Conservation (phyloP, 2,888 invertebrate species). For the Tipula unca region DNA sequence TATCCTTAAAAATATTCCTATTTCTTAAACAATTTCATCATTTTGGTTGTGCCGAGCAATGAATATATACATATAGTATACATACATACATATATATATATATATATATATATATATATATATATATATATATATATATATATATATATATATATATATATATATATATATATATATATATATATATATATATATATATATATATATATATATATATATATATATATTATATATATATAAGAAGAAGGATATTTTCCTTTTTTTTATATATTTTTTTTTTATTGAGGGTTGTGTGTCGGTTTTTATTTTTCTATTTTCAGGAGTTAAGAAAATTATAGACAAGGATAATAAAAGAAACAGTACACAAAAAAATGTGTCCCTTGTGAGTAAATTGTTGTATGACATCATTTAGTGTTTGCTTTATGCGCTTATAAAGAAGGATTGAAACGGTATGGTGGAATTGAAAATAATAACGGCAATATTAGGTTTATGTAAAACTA, state of each 20-base stretch:
- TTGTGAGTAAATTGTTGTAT: not conserved
- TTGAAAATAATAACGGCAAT: not conserved
- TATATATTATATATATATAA: not conserved
- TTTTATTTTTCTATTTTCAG: not conserved
- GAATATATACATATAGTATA: too few relatives aligned
- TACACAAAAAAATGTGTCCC: not conserved
- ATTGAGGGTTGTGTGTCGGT: constrained; percentile 8
- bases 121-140: not conserved
- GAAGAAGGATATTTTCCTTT: not conserved
- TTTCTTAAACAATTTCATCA: constrained; percentile 14
- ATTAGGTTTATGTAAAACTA: not conserved
- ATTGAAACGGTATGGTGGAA: not conserved
- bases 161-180: not conserved
- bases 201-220: not conserved
- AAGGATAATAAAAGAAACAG: not conserved
- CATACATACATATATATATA: too few relatives aligned
- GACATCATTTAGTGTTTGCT: not conserved
- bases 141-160: not conserved
- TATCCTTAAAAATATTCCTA: not conserved
- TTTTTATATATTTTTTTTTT: not conserved
- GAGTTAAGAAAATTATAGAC: not conserved
- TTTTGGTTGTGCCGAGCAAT: not conserved
- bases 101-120: not conserved
- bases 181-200: not conserved
- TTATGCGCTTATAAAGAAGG: not conserved